A percentile compares a stretch with the other conserved stretches of the same genome.
phyloP scores from a whole-genome alignment of 2,797 vertebrate genomes.

The Propithecus perrieri region DNA sequence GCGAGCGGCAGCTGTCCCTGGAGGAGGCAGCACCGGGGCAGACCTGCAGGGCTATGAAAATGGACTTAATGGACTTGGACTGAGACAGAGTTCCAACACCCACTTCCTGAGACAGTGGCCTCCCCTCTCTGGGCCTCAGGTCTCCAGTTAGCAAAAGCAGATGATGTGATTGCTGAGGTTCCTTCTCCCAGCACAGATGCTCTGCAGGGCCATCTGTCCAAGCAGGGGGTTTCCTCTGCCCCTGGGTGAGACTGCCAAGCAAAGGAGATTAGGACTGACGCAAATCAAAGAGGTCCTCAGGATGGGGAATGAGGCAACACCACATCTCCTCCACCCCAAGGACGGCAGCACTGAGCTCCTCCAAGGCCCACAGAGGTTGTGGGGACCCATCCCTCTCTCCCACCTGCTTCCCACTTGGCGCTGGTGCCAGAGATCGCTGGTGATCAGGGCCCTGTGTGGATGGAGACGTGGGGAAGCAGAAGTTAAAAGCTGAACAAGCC shows the following conservation, averaged over 20 bases:
- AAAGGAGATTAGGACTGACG: neutral
- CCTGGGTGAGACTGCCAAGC: neutral
- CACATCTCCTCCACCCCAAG: neutral
- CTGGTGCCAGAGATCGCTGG: neutral
- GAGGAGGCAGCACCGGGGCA: neutral
- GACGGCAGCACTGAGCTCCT: neutral
- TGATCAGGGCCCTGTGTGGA: fast-evolving
- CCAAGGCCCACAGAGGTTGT: neutral
- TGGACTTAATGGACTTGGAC: neutral
- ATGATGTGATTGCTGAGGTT: neutral
- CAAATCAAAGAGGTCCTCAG: neutral
- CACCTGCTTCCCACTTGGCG: neutral
- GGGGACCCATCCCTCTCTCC: neutral
- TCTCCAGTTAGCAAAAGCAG: neutral
- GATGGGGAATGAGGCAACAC: neutral
- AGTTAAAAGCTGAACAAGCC: neutral
- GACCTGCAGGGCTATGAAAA: neutral
- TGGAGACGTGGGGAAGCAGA: neutral
- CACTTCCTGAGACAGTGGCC: neutral
- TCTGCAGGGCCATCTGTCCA: neutral
- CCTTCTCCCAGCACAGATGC: neutral
- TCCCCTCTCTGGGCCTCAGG: too few species aligned
- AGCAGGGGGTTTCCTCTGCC: neutral
- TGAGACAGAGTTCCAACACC: neutral
- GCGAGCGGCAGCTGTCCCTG: neutral